A percentile compares a stretch with the other conserved stretches of the same genome.
These are phyloP conservation scores for Epinephelus moara DNA, from an alignment of 2,113 vertebrate species.

Conservation along the genomic window DNA sequence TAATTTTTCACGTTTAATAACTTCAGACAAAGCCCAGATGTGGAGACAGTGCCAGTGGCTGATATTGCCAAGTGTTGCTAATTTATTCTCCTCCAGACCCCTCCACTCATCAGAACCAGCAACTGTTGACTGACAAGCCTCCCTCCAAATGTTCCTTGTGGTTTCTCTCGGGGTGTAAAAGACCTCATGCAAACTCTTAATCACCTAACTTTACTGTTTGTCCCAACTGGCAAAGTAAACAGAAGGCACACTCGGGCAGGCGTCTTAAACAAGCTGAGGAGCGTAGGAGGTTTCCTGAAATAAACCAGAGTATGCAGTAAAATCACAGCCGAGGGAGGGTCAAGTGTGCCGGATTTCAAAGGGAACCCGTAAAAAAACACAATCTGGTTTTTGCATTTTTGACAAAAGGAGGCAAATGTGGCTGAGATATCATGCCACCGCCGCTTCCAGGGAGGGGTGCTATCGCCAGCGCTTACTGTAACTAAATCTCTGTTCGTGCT, in stretches of 20 bases:
- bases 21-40: conserved; percentile 65
- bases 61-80: conserved; percentile 51
- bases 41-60: conserved; percentile 50
- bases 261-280: conserved; percentile 72
- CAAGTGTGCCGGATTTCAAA: conserved; percentile 80
- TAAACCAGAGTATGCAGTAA: conserved; percentile 76
- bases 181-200: conserved; percentile 66
- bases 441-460: conserved; percentile 43
- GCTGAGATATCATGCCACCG: conserved; percentile 51
- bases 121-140: conserved; percentile 44
- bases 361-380: conserved; percentile 72
- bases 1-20: conserved; percentile 56
- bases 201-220: conserved; percentile 67
- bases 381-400: conserved; percentile 79
- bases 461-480: conserved; percentile 50
- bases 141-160: conserved; percentile 48
- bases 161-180: conserved; percentile 47
- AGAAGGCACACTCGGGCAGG: conserved; percentile 74
- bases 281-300: conserved; percentile 76
- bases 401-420: conserved; percentile 59
- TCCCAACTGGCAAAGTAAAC: conserved; percentile 73
- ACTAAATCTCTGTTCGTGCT: conserved; percentile 50
- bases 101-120: conserved; percentile 22
- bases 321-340: conserved; percentile 72
- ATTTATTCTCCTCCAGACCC: conserved; percentile 52